phyloP scores from a whole-genome alignment of 2,113 vertebrate species.

The Brevimyrus niger region DNA sequence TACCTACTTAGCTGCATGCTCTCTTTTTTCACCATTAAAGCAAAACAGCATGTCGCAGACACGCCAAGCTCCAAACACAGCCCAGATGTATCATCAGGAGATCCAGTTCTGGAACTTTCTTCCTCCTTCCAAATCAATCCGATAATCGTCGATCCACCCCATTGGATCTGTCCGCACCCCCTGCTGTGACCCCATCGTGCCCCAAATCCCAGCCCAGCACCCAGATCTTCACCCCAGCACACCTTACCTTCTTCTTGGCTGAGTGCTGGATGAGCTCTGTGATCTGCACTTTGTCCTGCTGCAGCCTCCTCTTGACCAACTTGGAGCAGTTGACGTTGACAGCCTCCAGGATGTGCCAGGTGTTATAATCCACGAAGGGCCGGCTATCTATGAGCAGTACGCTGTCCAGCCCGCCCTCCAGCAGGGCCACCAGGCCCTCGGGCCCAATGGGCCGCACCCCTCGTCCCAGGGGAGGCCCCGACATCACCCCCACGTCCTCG shows the following conservation, averaged over 20 bases:
- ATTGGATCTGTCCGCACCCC: neutral
- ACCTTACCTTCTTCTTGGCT: slow-evolving; percentile 79
- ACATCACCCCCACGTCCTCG: slow-evolving; percentile 61
- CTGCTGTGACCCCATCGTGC: neutral
- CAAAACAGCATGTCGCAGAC: neutral
- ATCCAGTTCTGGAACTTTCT: neutral
- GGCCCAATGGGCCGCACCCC: slow-evolving; percentile 62
- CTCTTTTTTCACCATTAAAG: neutral
- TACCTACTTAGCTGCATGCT: neutral
- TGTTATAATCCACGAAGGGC: slow-evolving; percentile 91
- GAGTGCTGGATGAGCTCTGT: slow-evolving; percentile 89
- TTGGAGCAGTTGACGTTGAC: slow-evolving; percentile 96
- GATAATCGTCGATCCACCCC: neutral
- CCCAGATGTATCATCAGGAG: neutral
- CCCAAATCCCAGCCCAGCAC: neutral
- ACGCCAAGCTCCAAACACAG: neutral
- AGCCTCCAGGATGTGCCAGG: slow-evolving; percentile 86
- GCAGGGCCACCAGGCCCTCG: slow-evolving; percentile 78
- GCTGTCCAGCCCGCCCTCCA: slow-evolving; percentile 77
- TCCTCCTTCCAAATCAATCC: neutral
- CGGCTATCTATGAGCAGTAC: slow-evolving; percentile 89
- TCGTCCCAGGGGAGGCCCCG: slow-evolving; percentile 50
- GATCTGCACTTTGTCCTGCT: slow-evolving; percentile 92
- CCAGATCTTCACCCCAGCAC: neutral
- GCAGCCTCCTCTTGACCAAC: slow-evolving; percentile 92